Percentiles rank a stretch among this genome's conserved stretches.
These are phyloP conservation scores for Crocidura indochinensis DNA, from an alignment of 2,797 vertebrate species.

Conservation along the genomic window DNA sequence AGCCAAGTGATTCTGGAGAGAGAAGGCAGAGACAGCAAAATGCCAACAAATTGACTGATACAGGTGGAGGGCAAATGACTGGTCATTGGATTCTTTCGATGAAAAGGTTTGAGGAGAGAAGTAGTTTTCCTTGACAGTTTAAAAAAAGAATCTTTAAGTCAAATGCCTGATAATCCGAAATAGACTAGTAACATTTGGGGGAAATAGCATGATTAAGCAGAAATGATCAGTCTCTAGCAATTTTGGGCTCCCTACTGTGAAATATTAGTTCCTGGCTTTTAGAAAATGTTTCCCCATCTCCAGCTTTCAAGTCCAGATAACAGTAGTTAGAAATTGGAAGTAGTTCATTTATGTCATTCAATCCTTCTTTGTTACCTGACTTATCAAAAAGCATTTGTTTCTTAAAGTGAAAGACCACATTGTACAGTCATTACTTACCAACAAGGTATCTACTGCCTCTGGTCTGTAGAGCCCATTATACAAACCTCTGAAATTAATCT, in stretches of 20 bases:
- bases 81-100: conserved; percentile 36
- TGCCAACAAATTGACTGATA: not conserved
- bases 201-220: conserved; percentile 58
- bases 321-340: conserved; percentile 75
- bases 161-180: conserved; percentile 48
- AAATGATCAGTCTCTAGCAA: conserved; percentile 54
- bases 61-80: not conserved
- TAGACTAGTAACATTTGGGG: conserved; percentile 48
- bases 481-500: conserved; percentile 75
- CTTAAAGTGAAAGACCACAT: conserved; percentile 79
- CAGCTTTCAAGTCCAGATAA: conserved; percentile 78
- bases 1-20: not conserved
- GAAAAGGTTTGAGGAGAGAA: conserved; percentile 13
- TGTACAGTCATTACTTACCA: conserved; percentile 78
- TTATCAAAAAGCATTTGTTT: conserved; percentile 80
- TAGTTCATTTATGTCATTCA: conserved; percentile 77
- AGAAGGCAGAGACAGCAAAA: conserved; percentile 28
- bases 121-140: conserved; percentile 39
- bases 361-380: conserved; percentile 81
- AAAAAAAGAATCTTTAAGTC: conserved; percentile 46
- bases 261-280: conserved; percentile 79
- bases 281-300: conserved; percentile 62
- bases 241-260: conserved; percentile 53
- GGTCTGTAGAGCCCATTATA: conserved; percentile 52
- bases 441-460: conserved; percentile 70